These are phyloP conservation scores for Xanthorhoe designata DNA, from an alignment of 2,888 invertebrate species.

Conservation along the genomic window DNA sequence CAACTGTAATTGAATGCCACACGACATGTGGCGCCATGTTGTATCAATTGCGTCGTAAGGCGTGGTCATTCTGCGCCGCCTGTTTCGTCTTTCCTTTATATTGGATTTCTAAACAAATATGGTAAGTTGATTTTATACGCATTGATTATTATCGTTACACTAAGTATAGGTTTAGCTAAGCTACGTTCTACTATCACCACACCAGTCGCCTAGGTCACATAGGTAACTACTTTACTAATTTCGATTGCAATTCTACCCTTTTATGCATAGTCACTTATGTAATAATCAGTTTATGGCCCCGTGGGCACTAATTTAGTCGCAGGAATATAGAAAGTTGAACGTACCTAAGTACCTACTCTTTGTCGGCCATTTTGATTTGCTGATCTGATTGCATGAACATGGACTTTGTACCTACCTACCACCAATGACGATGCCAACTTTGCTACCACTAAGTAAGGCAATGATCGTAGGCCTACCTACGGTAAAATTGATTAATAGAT, in stretches of 20 bases:
- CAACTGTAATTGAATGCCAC: slow-evolving; percentile 45
- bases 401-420: slow-evolving; percentile 15
- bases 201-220: too few relatives aligned
- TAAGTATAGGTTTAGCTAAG: too few relatives aligned
- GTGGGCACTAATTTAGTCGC: neutral
- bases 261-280: neutral
- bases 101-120: slow-evolving; percentile 62
- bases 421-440: too few relatives aligned
- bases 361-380: slow-evolving; percentile 20
- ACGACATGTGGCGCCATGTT: slow-evolving; percentile 75
- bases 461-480: neutral
- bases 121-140: slow-evolving; percentile 64
- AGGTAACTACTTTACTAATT: neutral
- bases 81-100: slow-evolving; percentile 53
- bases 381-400: neutral
- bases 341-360: neutral
- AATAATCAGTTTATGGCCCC: neutral
- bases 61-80: slow-evolving; percentile 65
- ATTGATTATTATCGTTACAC: slow-evolving; percentile 1
- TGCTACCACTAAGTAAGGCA: neutral
- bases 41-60: slow-evolving; percentile 61
- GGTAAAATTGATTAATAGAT: too few relatives aligned
- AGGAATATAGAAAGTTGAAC: neutral
- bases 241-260: neutral
- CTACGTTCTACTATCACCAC: too few relatives aligned